These are phyloP conservation scores for Aradophagus sp. DNA, from an alignment of 1,140 invertebrate species.

Conservation along the genomic window DNA sequence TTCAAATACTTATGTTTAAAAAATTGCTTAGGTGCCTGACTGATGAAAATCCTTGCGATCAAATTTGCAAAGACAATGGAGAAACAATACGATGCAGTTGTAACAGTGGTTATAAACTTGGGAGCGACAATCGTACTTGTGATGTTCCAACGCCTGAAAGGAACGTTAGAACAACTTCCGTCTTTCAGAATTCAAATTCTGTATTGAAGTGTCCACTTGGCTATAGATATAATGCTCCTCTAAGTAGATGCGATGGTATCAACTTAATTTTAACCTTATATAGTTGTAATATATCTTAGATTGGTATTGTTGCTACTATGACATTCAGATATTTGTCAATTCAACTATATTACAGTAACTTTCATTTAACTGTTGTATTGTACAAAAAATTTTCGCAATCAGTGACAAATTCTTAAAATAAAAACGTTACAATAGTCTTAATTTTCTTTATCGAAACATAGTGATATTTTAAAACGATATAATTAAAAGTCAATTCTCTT, in stretches of 20 bases:
- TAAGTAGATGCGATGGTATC: slow-evolving; percentile 81
- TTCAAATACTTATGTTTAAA: neutral
- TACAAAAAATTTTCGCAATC: no score
- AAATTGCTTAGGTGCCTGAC: slow-evolving; percentile 67
- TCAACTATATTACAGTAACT: no score
- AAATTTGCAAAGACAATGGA: slow-evolving; percentile 75
- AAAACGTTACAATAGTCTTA: no score
- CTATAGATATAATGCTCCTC: slow-evolving; percentile 78
- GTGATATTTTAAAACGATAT: neutral
- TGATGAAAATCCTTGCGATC: slow-evolving; percentile 76
- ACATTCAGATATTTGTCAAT: no score
- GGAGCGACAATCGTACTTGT: slow-evolving; percentile 74
- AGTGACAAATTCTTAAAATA: no score
- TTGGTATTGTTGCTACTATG: no score
- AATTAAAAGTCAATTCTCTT: no score
- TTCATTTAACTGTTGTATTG: no score
- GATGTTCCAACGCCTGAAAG: slow-evolving; percentile 56
- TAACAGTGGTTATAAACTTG: slow-evolving; percentile 74
- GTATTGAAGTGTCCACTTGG: slow-evolving; percentile 77
- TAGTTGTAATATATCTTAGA: no score
- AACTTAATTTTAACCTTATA: slow-evolving; percentile 10
- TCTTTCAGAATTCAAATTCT: slow-evolving; percentile 29
- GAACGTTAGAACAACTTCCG: slow-evolving; percentile 36
- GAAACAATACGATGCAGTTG: slow-evolving; percentile 75
- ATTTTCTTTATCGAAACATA: neutral